These are phyloP conservation scores for Apistogramma diplotaenia DNA, from an alignment of 2,113 vertebrate species.

Conservation along the genomic window DNA sequence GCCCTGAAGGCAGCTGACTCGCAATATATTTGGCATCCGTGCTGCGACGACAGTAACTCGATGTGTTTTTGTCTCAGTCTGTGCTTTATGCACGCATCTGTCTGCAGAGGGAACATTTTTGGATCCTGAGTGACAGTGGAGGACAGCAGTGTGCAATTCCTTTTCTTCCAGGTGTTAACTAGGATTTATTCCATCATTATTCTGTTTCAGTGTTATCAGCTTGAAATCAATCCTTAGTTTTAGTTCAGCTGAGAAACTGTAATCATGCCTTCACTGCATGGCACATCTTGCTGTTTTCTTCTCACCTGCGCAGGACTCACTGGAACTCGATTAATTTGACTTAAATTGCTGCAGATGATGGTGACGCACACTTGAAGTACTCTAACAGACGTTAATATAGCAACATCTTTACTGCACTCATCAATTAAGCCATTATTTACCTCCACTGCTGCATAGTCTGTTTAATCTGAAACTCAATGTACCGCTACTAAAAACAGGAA, in stretches of 20 bases:
- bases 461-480: neutral
- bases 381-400: neutral
- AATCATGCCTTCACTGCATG: neutral
- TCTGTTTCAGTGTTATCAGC: neutral
- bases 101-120: neutral
- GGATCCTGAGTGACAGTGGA: neutral
- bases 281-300: neutral
- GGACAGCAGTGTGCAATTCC: neutral
- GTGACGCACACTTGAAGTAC: neutral
- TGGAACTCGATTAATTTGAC: neutral
- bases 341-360: neutral
- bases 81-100: neutral
- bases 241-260: neutral
- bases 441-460: neutral
- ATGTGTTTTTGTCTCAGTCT: slow-evolving; percentile 25
- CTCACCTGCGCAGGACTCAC: neutral
- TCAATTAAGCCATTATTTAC: neutral
- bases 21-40: neutral
- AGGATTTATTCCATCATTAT: neutral
- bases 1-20: neutral
- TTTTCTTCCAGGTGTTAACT: neutral
- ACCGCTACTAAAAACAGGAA: slow-evolving; percentile 3
- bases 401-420: neutral
- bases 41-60: neutral
- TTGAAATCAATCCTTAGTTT: neutral